Base-by-base conservation (phyloP, 1,140 invertebrate genomes). In the Zaprionus taronus region DNA sequence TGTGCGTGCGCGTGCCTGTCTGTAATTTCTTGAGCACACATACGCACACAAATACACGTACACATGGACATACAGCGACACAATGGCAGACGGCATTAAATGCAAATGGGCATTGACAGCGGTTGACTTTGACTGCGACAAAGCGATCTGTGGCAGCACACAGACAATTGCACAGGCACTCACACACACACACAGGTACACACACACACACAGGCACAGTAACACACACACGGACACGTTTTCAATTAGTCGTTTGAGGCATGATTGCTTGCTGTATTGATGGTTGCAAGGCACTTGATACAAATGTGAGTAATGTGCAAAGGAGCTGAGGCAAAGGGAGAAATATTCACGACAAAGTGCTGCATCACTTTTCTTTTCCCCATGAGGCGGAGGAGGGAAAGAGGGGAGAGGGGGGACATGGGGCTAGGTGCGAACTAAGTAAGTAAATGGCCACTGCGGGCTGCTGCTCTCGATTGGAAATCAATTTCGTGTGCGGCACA, bases 21-120 rank as follows among this genome's bases (percentile, higher is more conserved):
- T 79, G 72, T 81, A 84, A 84, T 89, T 89, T 84, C 78, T 89
- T 81, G 67, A 89, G 84, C 81, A 65, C 26, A 60, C 22, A 74
- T 24, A 60, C 56, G 47, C 20, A 64, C 60, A 72, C 53, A 77
- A 41, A 60, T 53, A 67, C 22, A 22, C 14, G 22, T 3, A 44
- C 51, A 38, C 55, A 62, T 26, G 22, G 47, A 17, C 7, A 41
- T 22, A 38, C 55, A 62, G 26, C 22, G 47, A 20, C 12, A 55
- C 34, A 31, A 22, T 15, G 15, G 36, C 14, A n/a, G 11, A 41
- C 22, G 47, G 22, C 36, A 66, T 53, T 53, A 66, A 72, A 66
- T 72, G 62, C 67, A 75, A 75, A 75, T 71, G 67, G 26, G 41
- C 20, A n/a, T 20, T 14, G 56, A 24, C 41, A 69, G 5, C n/a